Percentiles rank a stretch among this genome's conserved stretches.
These are phyloP conservation scores for Homarus gammarus DNA, from an alignment of 2,888 invertebrate genomes.

Conservation along the genomic window DNA sequence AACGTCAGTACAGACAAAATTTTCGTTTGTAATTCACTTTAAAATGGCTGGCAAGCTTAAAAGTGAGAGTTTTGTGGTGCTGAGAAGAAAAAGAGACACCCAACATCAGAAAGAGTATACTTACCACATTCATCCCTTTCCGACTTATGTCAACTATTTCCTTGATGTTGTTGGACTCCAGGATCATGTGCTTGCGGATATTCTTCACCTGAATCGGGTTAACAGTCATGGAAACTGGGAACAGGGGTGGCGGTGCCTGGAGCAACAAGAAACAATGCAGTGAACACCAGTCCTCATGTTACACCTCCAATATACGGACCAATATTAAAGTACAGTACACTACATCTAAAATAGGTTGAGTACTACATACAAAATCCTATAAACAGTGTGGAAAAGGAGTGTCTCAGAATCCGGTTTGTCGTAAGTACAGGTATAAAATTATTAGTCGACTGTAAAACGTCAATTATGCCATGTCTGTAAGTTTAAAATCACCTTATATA, in stretches of 20 bases:
- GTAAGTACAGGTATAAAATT: too few species aligned
- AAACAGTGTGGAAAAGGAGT: too few species aligned
- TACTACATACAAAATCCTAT: neutral
- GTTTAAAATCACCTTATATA: too few species aligned
- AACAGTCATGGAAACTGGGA: slow-evolving; percentile 39
- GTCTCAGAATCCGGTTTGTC: too few species aligned
- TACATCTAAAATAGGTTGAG: neutral
- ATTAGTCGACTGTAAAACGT: too few species aligned
- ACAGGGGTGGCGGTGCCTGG: slow-evolving; percentile 58
- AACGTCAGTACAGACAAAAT: too few species aligned
- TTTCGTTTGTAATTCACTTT: too few species aligned
- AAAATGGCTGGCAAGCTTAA: too few species aligned
- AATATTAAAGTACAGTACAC: neutral
- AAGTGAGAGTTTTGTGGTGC: too few species aligned
- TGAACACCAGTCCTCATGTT: neutral
- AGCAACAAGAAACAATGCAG: neutral
- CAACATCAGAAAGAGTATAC: too few species aligned
- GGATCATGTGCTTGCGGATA: slow-evolving; percentile 38
- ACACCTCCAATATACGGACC: neutral
- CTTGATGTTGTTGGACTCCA: slow-evolving; percentile 24
- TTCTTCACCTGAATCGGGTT: slow-evolving; percentile 6
- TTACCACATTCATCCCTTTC: slow-evolving; percentile 17
- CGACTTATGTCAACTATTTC: slow-evolving; percentile 23
- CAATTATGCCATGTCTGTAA: too few species aligned
- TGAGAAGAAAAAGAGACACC: too few species aligned